Evolutionary conservation across 2,113 vertebrate species (phyloP), one percentile per base, ranked within the genome.

Genomic region (Microtus ochrogaster): DNA sequence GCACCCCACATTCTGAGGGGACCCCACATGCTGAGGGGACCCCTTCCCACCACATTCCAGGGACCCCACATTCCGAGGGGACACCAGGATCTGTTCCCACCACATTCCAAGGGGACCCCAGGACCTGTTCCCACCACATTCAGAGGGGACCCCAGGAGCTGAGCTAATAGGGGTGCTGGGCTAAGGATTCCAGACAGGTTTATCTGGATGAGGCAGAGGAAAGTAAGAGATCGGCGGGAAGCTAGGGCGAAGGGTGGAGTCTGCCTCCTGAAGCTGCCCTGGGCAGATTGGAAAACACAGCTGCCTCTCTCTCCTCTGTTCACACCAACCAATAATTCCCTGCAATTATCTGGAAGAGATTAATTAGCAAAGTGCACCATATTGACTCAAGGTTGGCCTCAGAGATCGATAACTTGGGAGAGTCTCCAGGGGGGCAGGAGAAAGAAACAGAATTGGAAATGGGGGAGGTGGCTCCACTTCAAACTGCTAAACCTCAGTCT

Each of bases 311-410:
- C 84, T 1, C 33, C 76, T n/a, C 76, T 26, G 4, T 91, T 94
- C 90, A 89, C 89, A 78, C 89, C 28, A 63, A 81, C 97, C 92
- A 39, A 96, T 96, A 4, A 2, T 95, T 66, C 77, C 30, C 95
- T 77, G 79, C 92, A 26, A 44, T 94, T 97, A 91, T 92, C 36
- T 84, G 73, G 97, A 90, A 96, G 97, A 98, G 97, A 98, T 98
- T 97, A 97, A 98, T 98, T 96, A 98, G 96, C 86, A 44, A 96
- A 98, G 96, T 92, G 96, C 83, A 88, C 76, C 14, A 0, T 93
- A 97, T 97, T 93, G 98, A 98, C 92, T 91, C 0, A 0, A 93
- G 86, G 89, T 89, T 22, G 77, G 77, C 95, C 94, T 72, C 3
- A 8, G 81, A 2, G 4, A 94, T 98, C 97, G 0, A 97, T 97